Percentiles rank a stretch among this genome's conserved stretches.
Conservation (phyloP, 2,797 vertebrate genomes). For the Dendrocincla fuliginosa region DNA sequence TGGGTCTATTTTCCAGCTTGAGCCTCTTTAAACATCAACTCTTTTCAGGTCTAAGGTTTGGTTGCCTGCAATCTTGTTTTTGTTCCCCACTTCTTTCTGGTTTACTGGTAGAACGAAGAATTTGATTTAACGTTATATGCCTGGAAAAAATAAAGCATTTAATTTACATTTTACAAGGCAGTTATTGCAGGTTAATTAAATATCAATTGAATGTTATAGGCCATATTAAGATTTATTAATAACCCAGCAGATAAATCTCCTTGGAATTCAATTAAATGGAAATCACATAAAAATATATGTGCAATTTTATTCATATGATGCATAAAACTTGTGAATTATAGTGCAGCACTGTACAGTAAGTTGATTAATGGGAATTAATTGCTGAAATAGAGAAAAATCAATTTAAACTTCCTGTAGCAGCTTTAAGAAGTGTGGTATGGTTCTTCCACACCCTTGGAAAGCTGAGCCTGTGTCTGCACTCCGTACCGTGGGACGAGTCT, state of each 20-base stretch:
- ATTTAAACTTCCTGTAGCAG: conserved; percentile 41
- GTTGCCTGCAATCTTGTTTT: background rate
- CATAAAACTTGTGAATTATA: conserved; percentile 70
- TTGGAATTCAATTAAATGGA: conserved; percentile 76
- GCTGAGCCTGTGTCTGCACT: background rate
- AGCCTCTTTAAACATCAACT: background rate
- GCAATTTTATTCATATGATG: conserved; percentile 69
- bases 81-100: background rate
- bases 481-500: background rate
- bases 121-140: conserved; percentile 52
- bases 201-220: conserved; percentile 75
- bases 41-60: background rate
- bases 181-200: conserved; percentile 77
- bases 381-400: conserved; percentile 49
- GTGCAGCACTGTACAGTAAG: conserved; percentile 30
- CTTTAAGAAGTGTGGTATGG: background rate
- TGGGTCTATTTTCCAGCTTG: background rate
- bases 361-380: conserved; percentile 70
- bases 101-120: conserved; percentile 18
- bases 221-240: conserved; percentile 78
- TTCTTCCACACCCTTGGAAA: background rate
- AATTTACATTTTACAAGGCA: conserved; percentile 74
- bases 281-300: conserved; percentile 73
- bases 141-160: conserved; percentile 70
- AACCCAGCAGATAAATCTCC: conserved; percentile 74